phyloP scores from a whole-genome alignment of 2,113 vertebrate genomes.

The Muscicapa adusta region DNA sequence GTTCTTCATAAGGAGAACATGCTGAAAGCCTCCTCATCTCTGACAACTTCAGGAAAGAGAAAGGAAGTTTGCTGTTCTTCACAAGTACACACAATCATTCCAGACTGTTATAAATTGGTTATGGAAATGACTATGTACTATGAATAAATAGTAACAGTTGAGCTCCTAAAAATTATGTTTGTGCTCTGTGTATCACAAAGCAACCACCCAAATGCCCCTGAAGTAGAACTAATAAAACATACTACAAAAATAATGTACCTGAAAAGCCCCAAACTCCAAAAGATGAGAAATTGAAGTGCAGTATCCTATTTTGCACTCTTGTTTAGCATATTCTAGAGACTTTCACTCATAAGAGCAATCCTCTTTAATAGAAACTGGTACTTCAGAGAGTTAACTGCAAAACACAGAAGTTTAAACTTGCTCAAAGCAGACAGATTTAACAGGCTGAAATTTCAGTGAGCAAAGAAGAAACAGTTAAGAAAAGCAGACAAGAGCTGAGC shows the following conservation, averaged over 20 bases:
- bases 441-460: neutral
- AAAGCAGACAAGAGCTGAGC: neutral
- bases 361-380: neutral
- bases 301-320: neutral
- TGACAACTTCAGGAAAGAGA: neutral
- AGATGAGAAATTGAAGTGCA: neutral
- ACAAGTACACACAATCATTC: neutral
- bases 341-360: neutral
- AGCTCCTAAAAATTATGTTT: neutral
- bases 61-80: neutral
- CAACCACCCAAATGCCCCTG: neutral
- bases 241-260: neutral
- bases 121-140: rapidly evolving
- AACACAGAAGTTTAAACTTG: neutral
- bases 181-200: neutral
- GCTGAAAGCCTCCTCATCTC: neutral
- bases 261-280: neutral
- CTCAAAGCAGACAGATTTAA: neutral
- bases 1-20: neutral
- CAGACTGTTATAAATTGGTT: neutral
- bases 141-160: neutral
- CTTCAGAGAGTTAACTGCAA: neutral
- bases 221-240: neutral
- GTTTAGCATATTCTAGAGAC: neutral
- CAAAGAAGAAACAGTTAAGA: neutral